A percentile compares a stretch with the other conserved stretches of the same genome.
These are phyloP conservation scores for Argynnis bischoffii DNA, from an alignment of 2,888 invertebrate genomes.

Conservation along the genomic window DNA sequence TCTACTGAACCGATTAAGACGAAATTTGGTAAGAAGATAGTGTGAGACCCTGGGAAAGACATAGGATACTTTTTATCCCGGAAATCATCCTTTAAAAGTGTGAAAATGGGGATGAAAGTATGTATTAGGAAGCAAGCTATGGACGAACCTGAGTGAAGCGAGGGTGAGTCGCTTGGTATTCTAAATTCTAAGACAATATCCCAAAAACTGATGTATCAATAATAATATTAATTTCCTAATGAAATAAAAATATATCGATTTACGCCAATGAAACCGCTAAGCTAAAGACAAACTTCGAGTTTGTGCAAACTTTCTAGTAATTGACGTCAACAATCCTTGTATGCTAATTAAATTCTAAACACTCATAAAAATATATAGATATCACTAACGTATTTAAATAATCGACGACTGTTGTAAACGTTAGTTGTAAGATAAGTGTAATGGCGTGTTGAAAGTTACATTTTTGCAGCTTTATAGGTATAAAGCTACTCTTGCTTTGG, in stretches of 20 bases:
- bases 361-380: slow-evolving; percentile 1
- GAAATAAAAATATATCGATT: too few relatives aligned
- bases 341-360: slow-evolving; percentile 11
- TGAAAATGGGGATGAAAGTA: too few relatives aligned
- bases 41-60: too few relatives aligned
- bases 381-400: background rate
- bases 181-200: too few relatives aligned
- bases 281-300: background rate
- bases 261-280: background rate
- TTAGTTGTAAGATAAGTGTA: background rate
- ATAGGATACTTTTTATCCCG: too few relatives aligned
- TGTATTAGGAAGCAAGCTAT: too few relatives aligned
- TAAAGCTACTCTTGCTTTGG: background rate
- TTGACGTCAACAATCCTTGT: slow-evolving; percentile 10
- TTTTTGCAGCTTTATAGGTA: background rate
- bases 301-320: slow-evolving; percentile 1
- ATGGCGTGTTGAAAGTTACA: background rate
- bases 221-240: too few relatives aligned
- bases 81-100: too few relatives aligned
- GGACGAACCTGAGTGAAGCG: background rate
- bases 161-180: background rate
- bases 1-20: too few relatives aligned
- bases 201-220: too few relatives aligned
- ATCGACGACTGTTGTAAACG: background rate
- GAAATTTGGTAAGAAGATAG: too few relatives aligned